Base-by-base conservation (phyloP, 2,888 invertebrate genomes). In the Pegoplata infirma region DNA sequence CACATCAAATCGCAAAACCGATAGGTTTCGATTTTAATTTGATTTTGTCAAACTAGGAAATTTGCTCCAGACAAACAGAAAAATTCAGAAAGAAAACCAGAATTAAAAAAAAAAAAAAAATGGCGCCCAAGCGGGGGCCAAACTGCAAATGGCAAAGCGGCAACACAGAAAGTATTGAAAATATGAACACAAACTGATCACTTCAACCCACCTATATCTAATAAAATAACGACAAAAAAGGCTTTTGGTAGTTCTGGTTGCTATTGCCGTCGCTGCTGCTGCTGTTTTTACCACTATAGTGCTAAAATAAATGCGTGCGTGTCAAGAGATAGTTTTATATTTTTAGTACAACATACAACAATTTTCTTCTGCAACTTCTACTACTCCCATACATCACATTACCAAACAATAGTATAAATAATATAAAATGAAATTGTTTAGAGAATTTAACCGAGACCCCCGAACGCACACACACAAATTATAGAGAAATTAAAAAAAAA, bases 271-370 rank as follows among this genome's bases (percentile, higher is more conserved):
- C 7, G 68, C n/a, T 36, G 49, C 5, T 28, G 28, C 14, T 47
- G 14, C 1, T 40, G 32, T 4, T 4, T 53, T 53, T 53, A n/a
- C 25, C 40, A 46, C 44, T 66, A 47, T 71, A 36, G 75, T 75
- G 71, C 67, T 75, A 44, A 71, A 79, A 72, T 75, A 72, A 80
- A 81, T 80, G 77, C 79, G 81, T 82, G 82, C 82, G 82, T 82
- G 82, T 75, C 81, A 81, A 81, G 55, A 82, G 76, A 81, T 81
- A 82, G 80, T 82, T 82, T 81, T n/a, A 5, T 40, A 40, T 3
- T n/a, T 40, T 40, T n/a, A 40, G 36, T n/a, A 40, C 1, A 40
- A 40, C 36, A 40, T 40, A 32, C 32, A 10, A 32, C 32, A n/a
- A n/a, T n/a, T n/a, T 25, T 25, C 25, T 25, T 25, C 3, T 25